These are phyloP conservation scores for Idaea biselata DNA, from an alignment of 2,888 invertebrate genomes.

Conservation along the genomic window DNA sequence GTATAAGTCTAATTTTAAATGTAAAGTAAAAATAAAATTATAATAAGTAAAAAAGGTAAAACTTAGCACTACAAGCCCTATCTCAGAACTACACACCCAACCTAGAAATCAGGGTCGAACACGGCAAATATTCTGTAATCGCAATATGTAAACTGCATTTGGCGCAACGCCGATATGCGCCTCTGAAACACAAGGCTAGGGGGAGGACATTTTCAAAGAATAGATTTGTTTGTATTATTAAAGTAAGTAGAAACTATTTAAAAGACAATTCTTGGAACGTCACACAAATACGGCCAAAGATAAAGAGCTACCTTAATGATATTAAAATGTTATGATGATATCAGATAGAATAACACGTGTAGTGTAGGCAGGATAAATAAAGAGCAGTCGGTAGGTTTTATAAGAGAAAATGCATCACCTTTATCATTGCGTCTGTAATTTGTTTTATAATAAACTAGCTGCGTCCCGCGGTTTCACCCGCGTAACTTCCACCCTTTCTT, in stretches of 20 bases:
- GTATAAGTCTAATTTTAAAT: too few relatives aligned
- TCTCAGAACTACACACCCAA: background rate
- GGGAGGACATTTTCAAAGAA: conserved; percentile 38
- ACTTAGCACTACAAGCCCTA: background rate
- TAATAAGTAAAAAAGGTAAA: too few relatives aligned
- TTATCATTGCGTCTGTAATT: too few relatives aligned
- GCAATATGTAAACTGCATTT: conserved; percentile 45
- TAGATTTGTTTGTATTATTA: conserved; percentile 12
- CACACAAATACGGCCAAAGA: background rate
- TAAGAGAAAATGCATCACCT: too few relatives aligned
- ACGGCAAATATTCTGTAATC: conserved; percentile 40
- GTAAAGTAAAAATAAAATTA: background rate
- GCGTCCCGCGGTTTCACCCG: too few relatives aligned
- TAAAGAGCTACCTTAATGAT: background rate
- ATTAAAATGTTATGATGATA: background rate
- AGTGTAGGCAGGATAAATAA: background rate
- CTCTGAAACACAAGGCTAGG: conserved; percentile 39
- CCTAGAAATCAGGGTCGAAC: background rate
- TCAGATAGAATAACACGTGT: background rate
- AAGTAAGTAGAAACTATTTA: background rate
- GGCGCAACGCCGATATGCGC: conserved; percentile 39
- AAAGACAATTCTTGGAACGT: background rate
- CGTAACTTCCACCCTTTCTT: too few relatives aligned
- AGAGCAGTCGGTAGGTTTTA: too few relatives aligned
- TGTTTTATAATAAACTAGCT: too few relatives aligned